Base-by-base conservation (phyloP, 2,888 invertebrate species). In the Eustalomyia histrio region DNA sequence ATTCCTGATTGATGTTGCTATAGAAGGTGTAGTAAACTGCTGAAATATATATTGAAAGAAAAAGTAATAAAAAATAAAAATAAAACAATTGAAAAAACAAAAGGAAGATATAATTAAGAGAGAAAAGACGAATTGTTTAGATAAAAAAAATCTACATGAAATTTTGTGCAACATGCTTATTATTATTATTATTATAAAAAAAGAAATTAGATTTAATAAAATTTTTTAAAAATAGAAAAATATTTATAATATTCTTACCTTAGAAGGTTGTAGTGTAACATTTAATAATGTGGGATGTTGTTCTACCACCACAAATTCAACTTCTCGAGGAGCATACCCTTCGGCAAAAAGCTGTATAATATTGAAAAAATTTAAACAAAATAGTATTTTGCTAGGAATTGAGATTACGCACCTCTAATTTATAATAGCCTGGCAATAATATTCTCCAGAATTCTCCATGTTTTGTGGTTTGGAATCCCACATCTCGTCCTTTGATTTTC, bases 361-460 rank as follows among this genome's bases (percentile, higher is more conserved):
- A 43, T 29, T 35, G 5, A 55, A 12, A 52, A 0, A 47, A 1
- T n/a, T 47, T 1, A 47, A 29, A 55, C 9, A 24, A 24, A 29
- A 29, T 6, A 3, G n/a, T 12, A 6, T 8, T 55, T 21, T 55
- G 7, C 14, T 14, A 55, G 3, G 55, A 17, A 29, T 29, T 4
- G 29, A n/a, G n/a, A 57, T 53, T 16, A 33, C 21, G 88, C 90
- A 97, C 97, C 92, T 96, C 95, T 14, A 97, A 91, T 85, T 94
- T 94, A 90, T 98, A 98, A 68, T 93, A 92, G 84, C 97, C 97
- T 1, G 98, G 97, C 80, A 97, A 91, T 21, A 98, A 91, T 80
- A 98, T 94, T 87, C 97, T 94, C 97, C 97, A 98, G 91, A 96
- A 98, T 90, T 98, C 98, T n/a, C 98, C 98, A 89, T 95, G 94